Conservation (phyloP, 2,113 vertebrate species). For the Dinomys branickii region DNA sequence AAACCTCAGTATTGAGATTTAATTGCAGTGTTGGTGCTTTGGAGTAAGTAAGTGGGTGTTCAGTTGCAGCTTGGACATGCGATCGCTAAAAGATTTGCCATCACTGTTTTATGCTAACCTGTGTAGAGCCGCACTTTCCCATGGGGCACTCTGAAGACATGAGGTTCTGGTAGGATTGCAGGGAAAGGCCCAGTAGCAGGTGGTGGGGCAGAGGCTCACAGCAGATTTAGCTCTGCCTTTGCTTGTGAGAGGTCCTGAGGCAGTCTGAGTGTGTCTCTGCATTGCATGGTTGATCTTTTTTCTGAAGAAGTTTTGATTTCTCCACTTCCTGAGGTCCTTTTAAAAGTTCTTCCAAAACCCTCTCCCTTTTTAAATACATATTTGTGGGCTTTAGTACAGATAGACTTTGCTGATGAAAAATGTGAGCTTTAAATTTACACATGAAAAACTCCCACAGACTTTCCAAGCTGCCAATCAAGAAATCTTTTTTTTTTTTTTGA, state of each 20-base stretch:
- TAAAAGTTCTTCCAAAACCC: background rate
- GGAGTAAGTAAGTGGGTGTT: background rate
- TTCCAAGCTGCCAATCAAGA: background rate
- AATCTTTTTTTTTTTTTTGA: background rate
- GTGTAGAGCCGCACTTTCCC: background rate
- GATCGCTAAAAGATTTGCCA: background rate
- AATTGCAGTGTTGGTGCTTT: background rate
- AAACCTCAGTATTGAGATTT: background rate
- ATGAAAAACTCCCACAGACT: conserved; percentile 24
- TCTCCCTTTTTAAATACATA: background rate
- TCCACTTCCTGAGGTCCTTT: background rate
- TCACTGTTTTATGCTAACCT: background rate
- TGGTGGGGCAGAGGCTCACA: background rate
- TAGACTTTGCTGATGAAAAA: background rate
- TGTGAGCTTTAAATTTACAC: conserved; percentile 16
- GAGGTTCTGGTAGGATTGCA: background rate
- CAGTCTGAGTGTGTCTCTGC: background rate
- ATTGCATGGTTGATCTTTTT: conserved; percentile 36
- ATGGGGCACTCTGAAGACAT: background rate
- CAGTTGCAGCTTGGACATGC: background rate
- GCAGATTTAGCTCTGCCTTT: background rate
- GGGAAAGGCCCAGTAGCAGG: background rate
- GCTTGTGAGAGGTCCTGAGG: background rate
- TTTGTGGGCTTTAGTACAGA: background rate
- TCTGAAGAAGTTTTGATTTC: conserved; percentile 12